These are phyloP conservation scores for Tangara arthus DNA, from an alignment of 2,797 vertebrate genomes.

Conservation along the genomic window DNA sequence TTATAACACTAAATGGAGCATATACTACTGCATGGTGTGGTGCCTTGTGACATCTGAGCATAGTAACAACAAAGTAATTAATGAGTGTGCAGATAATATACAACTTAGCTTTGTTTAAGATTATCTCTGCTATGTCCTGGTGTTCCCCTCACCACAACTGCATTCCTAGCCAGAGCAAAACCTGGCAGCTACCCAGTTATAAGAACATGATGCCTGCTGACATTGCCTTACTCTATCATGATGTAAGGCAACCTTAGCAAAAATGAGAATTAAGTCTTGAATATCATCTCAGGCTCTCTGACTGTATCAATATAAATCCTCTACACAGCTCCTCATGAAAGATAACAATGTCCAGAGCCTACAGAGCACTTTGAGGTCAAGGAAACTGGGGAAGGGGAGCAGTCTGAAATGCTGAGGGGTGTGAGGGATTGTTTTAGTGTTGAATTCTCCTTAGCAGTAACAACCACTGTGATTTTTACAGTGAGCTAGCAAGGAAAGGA, in stretches of 20 bases:
- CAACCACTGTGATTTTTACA: not conserved
- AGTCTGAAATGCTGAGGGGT: not conserved
- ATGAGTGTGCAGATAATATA: not conserved
- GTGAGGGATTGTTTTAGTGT: not conserved
- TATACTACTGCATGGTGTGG: not conserved
- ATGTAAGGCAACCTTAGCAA: not conserved
- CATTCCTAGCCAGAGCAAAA: not conserved
- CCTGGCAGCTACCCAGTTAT: fast-evolving
- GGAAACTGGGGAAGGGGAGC: not conserved
- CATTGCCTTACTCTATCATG: not conserved
- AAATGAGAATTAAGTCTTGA: not conserved
- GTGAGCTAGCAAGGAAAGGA: not conserved
- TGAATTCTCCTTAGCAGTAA: not conserved
- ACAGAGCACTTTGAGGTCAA: not conserved
- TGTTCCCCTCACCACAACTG: not conserved
- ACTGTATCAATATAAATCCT: not conserved
- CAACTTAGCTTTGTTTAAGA: not conserved
- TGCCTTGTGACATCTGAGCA: not conserved
- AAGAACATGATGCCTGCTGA: not conserved
- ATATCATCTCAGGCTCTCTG: not conserved
- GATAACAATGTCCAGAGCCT: not conserved
- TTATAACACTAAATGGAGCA: not conserved
- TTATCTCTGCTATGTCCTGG: not conserved
- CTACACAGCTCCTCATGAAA: not conserved
- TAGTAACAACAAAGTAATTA: not conserved